These are phyloP conservation scores for Emys orbicularis DNA, from an alignment of 2,797 vertebrate genomes.

Conservation along the genomic window DNA sequence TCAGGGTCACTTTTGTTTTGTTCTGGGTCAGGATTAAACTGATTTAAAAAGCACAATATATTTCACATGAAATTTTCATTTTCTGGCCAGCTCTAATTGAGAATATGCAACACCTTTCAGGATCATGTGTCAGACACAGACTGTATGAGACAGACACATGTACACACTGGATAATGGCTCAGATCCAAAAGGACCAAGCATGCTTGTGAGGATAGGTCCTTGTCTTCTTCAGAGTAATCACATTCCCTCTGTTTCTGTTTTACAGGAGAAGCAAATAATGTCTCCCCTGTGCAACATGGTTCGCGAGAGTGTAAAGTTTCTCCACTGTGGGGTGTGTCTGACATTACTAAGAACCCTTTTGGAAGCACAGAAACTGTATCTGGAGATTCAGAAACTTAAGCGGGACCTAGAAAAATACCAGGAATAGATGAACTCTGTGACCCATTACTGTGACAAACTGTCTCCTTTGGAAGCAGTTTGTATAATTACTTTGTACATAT, in stretches of 20 bases:
- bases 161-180: background rate
- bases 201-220: background rate
- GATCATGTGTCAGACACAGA: background rate
- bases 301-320: rapidly evolving
- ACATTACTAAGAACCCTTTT: slow-evolving; percentile 31
- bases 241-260: background rate
- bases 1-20: background rate
- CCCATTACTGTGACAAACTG: background rate
- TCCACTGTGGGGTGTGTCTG: slow-evolving; percentile 44
- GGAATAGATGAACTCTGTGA: rapidly evolving
- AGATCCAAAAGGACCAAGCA: background rate
- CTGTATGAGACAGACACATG: background rate
- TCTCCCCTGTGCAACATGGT: rapidly evolving
- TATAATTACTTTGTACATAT: background rate
- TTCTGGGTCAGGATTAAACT: background rate
- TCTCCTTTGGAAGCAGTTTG: rapidly evolving
- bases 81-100: background rate
- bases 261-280: background rate
- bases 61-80: background rate
- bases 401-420: rapidly evolving
- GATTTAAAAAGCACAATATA: background rate
- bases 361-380: slow-evolving; percentile 53
- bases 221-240: background rate
- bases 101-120: background rate
- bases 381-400: slow-evolving; percentile 64